Evolutionary conservation across 2,888 invertebrate species (phyloP).

Genomic region (Drosophila pseudotakahashii): DNA sequence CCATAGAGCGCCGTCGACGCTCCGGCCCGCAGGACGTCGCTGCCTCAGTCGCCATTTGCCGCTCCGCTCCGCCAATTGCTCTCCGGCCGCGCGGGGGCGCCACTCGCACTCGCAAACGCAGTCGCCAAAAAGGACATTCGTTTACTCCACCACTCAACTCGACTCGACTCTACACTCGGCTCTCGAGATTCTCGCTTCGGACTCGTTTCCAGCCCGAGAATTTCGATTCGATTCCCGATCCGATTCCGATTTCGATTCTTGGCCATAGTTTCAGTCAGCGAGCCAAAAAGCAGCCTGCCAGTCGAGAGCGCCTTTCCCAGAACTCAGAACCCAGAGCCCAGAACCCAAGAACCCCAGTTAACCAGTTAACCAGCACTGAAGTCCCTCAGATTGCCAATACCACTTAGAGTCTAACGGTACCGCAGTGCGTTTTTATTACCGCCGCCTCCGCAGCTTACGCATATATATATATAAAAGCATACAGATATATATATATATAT

Average conservation of each 20-base stretch:
- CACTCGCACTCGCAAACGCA: constrained; percentile 16
- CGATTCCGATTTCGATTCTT: constrained; percentile 50
- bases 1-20: constrained; percentile 34
- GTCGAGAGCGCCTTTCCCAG: constrained; percentile 49
- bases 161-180: constrained; percentile 6
- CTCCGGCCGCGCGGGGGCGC: constrained; percentile 33
- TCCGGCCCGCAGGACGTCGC: constrained; percentile 49
- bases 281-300: constrained; percentile 56
- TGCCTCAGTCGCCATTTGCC: constrained; percentile 16
- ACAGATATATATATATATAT: constrained; percentile 37
- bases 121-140: constrained; percentile 21
- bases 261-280: constrained; percentile 56
- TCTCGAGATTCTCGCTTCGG: constrained; percentile 55
- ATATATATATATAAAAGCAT: constrained; percentile 20
- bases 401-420: constrained; percentile 21
- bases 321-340: constrained; percentile 1
- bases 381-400: not conserved
- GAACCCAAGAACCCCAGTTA: not conserved
- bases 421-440: constrained; percentile 45
- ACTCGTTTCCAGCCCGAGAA: constrained; percentile 54
- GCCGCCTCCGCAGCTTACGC: constrained; percentile 33
- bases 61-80: constrained; percentile 18
- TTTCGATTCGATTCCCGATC: constrained; percentile 45
- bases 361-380: not conserved
- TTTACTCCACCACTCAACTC: constrained; percentile 19